Evolutionary conservation across 2,113 vertebrate species (phyloP), one percentile per base, ranked within the genome.

Genomic region (Pelecanus crispus): DNA sequence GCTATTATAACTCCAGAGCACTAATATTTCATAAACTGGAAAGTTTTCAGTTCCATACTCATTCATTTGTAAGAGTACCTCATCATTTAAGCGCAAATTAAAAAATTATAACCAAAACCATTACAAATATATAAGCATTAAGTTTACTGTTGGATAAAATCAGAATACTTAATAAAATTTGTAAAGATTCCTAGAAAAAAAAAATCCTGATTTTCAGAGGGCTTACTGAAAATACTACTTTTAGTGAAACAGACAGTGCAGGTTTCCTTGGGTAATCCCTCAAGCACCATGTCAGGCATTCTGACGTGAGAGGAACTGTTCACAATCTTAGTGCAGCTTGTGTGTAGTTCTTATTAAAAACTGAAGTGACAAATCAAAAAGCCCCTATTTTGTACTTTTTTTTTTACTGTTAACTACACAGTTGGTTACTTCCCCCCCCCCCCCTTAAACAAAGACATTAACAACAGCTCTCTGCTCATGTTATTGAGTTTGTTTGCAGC

Each of bases 401-500:
- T 45, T 34, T 70, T 53, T 22, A 53, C 13, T 67, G 71, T 10
- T 80, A 22, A 45, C n/a, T 67, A 81, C 38, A 58, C 19, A 24
- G 36, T 32, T 47, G 13, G n/a, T 85, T 80, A 32, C 10, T 13
- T 38, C 7, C n/a, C n/a, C n/a, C n/a, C n/a, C n/a, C 7, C 5
- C 17, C 11, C 13, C 36, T 94, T 40, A 81, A 81, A 55, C 25
- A 92, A 6, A 8, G 34, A 47, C 53, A 71, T 65, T 61, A 88
- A 59, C 65, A 85, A 36, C 53, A 82, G 26, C 16, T 86, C 67
- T 74, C 50, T 68, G 42, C 66, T 88, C n/a, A 15, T 13, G 34
- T 75, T 88, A 72, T 4, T 63, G 52, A 92, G 71, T 73, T 94
- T 77, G 16, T 91, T 92, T 92, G 81, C 81, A 87, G 68, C 65